Conservation (phyloP, 1,140 invertebrate genomes). For the Calephelis nemesis region DNA sequence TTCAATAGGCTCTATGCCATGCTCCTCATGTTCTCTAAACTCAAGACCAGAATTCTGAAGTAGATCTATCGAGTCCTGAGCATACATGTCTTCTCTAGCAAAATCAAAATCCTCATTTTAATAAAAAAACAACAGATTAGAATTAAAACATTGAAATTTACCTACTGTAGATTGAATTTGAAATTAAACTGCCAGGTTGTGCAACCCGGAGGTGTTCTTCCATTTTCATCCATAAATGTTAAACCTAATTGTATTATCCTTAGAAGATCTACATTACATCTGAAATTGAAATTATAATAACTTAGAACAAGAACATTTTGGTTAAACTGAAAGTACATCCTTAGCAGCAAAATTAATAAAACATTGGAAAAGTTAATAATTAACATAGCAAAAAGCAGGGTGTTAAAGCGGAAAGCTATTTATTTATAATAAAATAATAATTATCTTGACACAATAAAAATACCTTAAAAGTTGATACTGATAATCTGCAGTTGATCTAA, state of each 20-base stretch:
- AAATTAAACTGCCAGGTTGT: slow-evolving; percentile 99
- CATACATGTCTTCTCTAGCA: slow-evolving; percentile 97
- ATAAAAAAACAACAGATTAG: slow-evolving; percentile 19
- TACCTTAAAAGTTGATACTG: slow-evolving; percentile 94
- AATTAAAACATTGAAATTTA: slow-evolving; percentile 40
- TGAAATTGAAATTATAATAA: slow-evolving; percentile 36
- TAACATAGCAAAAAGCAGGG: too few species aligned
- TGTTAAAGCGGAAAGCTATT: too few species aligned
- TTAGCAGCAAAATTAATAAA: too few species aligned
- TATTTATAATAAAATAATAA: too few species aligned
- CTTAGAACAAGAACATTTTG: too few species aligned
- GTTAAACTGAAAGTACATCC: too few species aligned
- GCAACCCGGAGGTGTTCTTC: slow-evolving; percentile 92
- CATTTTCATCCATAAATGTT: slow-evolving; percentile 97
- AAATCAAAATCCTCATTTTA: slow-evolving; percentile 25
- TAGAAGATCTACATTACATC: slow-evolving; percentile 96
- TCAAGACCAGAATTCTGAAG: slow-evolving; percentile 97
- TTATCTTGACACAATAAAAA: too few species aligned
- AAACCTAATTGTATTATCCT: slow-evolving; percentile 97
- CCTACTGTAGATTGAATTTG: slow-evolving; percentile 95
- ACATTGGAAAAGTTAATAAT: too few species aligned
- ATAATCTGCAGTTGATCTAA: slow-evolving; percentile 95
- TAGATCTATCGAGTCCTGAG: slow-evolving; percentile 98
- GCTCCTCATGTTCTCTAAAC: slow-evolving; percentile 98
- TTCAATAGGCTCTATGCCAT: slow-evolving; percentile 96